These are phyloP conservation scores for Phylloscopus whistleri DNA, from an alignment of 2,113 vertebrate species.

Conservation along the genomic window DNA sequence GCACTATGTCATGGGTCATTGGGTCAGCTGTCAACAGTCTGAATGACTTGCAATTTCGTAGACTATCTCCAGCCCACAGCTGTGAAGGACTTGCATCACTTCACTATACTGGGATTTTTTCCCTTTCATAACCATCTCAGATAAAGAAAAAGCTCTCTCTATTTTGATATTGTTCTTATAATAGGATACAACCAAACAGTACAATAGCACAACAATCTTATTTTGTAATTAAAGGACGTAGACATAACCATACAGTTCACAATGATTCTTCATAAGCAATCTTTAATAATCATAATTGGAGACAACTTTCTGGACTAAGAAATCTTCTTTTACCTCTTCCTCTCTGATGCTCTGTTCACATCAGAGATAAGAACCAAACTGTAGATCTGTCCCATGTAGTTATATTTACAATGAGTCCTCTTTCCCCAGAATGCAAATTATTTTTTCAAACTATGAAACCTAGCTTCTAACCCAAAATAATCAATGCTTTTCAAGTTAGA, in stretches of 20 bases:
- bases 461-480: not conserved
- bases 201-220: not conserved
- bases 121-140: not conserved
- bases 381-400: not conserved
- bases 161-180: not conserved
- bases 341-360: not conserved
- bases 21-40: not conserved
- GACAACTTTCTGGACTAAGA: not conserved
- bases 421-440: not conserved
- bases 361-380: not conserved
- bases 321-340: not conserved
- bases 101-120: not conserved
- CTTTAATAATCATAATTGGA: not conserved
- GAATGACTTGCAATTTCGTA: not conserved
- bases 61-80: not conserved
- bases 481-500: not conserved
- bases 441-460: not conserved
- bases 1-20: not conserved
- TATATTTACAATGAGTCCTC: not conserved
- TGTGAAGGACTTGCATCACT: not conserved
- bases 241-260: not conserved
- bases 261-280: not conserved
- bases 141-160: not conserved
- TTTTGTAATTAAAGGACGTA: not conserved
- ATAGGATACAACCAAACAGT: not conserved